A percentile compares a stretch with the other conserved stretches of the same genome.
These are phyloP conservation scores for Stegodyphus mimosarum DNA, from an alignment of 1,140 invertebrate genomes.

Conservation along the genomic window DNA sequence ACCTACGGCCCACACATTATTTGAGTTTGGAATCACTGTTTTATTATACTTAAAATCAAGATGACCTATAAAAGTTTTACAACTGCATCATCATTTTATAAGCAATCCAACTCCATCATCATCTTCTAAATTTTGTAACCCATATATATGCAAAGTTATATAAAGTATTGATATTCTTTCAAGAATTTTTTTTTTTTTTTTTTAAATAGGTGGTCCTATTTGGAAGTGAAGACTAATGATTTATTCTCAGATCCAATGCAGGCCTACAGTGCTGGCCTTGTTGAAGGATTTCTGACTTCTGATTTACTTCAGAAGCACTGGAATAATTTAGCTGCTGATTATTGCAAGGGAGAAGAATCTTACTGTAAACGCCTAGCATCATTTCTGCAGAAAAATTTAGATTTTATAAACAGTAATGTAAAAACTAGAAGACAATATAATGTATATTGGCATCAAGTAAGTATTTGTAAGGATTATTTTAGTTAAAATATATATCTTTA, in stretches of 20 bases:
- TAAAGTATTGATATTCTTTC: too few relatives aligned
- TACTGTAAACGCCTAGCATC: conserved; percentile 78
- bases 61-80: too few relatives aligned
- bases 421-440: conserved; percentile 70
- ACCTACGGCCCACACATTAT: too few relatives aligned
- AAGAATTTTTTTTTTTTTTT: conserved; percentile 5
- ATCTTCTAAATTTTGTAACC: too few relatives aligned
- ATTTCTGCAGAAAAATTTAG: conserved; percentile 76
- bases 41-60: too few relatives aligned
- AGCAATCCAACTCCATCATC: too few relatives aligned
- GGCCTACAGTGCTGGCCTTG: conserved; percentile 88
- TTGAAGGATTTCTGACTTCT: conserved; percentile 85
- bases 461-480: too few relatives aligned
- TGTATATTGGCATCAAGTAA: conserved; percentile 85
- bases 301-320: conserved; percentile 84
- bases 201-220: conserved; percentile 76
- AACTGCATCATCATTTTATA: too few relatives aligned
- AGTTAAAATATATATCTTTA: too few relatives aligned
- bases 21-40: too few relatives aligned
- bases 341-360: conserved; percentile 75
- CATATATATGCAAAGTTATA: too few relatives aligned
- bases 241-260: conserved; percentile 77
- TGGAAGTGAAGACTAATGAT: conserved; percentile 82
- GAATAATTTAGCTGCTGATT: conserved; percentile 78
- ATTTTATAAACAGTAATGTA: conserved; percentile 74